Base-by-base conservation (phyloP, 1,140 invertebrate species). In the Teleogryllus occipitalis region DNA sequence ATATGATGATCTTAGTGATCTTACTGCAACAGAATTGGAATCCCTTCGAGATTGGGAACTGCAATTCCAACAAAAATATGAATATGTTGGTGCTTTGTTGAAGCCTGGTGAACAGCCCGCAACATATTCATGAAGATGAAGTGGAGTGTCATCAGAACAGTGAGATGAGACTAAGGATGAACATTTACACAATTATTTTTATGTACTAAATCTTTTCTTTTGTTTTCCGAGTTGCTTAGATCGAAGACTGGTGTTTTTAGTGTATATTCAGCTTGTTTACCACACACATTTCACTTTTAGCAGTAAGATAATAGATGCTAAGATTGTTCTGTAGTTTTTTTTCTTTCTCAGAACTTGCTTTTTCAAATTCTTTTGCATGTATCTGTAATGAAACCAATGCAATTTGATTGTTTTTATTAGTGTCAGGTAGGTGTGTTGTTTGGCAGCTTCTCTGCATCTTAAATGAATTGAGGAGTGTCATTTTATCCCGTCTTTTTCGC, bases 41-140 rank as follows among this genome's bases (percentile, higher is more conserved):
- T 94, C 92, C 49, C 92, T 98, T 2, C 90, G 89, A 82, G 97
- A 99, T 88, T 99, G 97, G 98, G 97, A 98, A 86, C 93, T 94
- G 87, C 97, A 99, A 85, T 98, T 99, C 85, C 94, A 93, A 91
- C 96, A 99, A 89, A 97, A 96, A 87, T 99, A 99, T 86, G 94
- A 97, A 72, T 92, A 94, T 82, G 94, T 99, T 74, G 98, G 98
- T 18, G 92, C 92, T 84, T 87, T 99, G 39, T 86, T 99, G 83
- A 97, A 95, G 84, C 96, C 95, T 10, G 97, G 96, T 15, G 97
- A 99, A 84, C 90, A 93, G 83, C 94, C 96, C 0, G 93, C 91
- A 76, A 96, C 93, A 84, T 98, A 98, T 87, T 96, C 96, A 98
- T 83, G 95, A 96, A 82, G 96, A 98, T 83, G 90, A 92, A 47